phyloP scores from a whole-genome alignment of 2,888 invertebrate species.

The Alloscopus bannaensis region DNA sequence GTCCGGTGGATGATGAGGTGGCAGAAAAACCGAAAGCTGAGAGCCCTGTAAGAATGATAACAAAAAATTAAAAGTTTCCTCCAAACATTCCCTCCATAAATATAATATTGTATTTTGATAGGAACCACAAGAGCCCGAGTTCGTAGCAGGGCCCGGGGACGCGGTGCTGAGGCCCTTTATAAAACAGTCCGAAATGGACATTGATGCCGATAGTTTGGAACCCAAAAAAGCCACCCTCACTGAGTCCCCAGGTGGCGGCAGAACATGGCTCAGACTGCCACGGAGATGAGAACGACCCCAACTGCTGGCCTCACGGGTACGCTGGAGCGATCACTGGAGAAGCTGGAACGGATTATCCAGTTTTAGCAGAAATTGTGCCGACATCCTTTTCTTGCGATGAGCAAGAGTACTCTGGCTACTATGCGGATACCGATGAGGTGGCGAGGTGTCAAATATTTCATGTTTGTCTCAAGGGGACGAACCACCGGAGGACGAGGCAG shows the following conservation, averaged over 20 bases:
- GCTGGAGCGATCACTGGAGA: conserved; percentile 69
- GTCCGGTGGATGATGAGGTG: neutral
- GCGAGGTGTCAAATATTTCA: conserved; percentile 72
- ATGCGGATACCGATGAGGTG: conserved; percentile 69
- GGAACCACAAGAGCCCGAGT: conserved; percentile 16
- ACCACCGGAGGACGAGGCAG: conserved; percentile 63
- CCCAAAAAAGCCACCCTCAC: neutral
- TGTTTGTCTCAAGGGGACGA: conserved; percentile 67
- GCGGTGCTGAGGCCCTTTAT: neutral
- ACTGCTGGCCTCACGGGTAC: conserved; percentile 70
- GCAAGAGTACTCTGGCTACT: conserved; percentile 71
- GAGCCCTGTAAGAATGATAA: too few species aligned
- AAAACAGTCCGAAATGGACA: neutral
- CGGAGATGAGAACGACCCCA: conserved; percentile 52
- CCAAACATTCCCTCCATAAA: neutral
- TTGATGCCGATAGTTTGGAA: neutral
- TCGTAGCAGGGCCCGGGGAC: neutral
- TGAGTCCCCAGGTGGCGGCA: conserved; percentile 18
- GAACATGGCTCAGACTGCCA: neutral
- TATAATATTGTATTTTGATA: neutral
- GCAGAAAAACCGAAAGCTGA: too few species aligned
- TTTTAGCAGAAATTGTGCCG: conserved; percentile 65
- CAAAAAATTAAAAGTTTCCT: neutral
- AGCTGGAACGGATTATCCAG: conserved; percentile 71
- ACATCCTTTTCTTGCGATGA: conserved; percentile 69